Percentiles rank a stretch among this genome's conserved stretches.
These are phyloP conservation scores for Quadriops clusia DNA, from an alignment of 2,888 invertebrate species.

Conservation along the genomic window DNA sequence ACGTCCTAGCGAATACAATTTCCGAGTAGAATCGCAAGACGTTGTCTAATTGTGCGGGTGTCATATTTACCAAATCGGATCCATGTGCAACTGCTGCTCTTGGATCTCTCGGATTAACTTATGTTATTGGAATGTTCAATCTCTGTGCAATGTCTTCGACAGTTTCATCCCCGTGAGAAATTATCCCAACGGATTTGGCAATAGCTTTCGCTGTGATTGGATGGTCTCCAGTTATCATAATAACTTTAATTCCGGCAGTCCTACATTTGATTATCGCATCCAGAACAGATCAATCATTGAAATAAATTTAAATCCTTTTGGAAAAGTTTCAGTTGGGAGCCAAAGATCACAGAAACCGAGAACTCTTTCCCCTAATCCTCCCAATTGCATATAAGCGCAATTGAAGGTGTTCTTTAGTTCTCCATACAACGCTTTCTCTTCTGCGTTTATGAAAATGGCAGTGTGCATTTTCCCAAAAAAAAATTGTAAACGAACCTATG, in stretches of 20 bases:
- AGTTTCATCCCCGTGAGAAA: slow-evolving; percentile 43
- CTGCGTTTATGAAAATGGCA: slow-evolving; percentile 46
- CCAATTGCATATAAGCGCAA: slow-evolving; percentile 64
- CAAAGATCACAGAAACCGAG: slow-evolving; percentile 78
- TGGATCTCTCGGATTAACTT: slow-evolving; percentile 24
- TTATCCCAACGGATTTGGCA: slow-evolving; percentile 62
- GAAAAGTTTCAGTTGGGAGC: too few relatives aligned
- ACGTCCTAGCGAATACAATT: slow-evolving; percentile 51
- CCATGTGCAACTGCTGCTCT: slow-evolving; percentile 46
- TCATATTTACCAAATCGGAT: slow-evolving; percentile 37
- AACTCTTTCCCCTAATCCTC: slow-evolving; percentile 74
- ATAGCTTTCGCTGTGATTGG: slow-evolving; percentile 72
- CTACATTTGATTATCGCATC: slow-evolving; percentile 59
- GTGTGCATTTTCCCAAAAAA: too few relatives aligned
- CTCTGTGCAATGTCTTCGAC: too few relatives aligned
- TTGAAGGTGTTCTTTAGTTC: slow-evolving; percentile 47
- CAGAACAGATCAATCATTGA: slow-evolving; percentile 55
- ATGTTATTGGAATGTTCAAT: too few relatives aligned
- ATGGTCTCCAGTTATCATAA: slow-evolving; percentile 77
- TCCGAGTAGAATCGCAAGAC: slow-evolving; percentile 46
- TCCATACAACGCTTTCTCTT: slow-evolving; percentile 41
- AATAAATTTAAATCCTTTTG: slow-evolving; percentile 51
- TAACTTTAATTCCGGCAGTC: slow-evolving; percentile 65
- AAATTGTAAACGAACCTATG: too few relatives aligned
- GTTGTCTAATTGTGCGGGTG: slow-evolving; percentile 38